Evolutionary conservation across 1,140 invertebrate species (phyloP), one percentile per base, ranked within the genome.

Genomic region (Steinernema feltiae): DNA sequence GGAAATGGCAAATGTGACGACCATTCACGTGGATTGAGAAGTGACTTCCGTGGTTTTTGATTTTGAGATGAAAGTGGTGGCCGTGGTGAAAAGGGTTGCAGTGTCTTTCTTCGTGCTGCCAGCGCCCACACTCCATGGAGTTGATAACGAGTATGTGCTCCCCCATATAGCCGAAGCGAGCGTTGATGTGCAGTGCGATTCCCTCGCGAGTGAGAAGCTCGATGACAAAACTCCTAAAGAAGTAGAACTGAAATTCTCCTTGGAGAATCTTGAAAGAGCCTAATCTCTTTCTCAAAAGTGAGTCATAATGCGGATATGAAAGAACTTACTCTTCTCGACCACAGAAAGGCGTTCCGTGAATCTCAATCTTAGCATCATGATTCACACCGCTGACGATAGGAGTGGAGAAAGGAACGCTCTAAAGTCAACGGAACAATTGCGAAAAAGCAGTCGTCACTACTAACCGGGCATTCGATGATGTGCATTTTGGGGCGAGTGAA

Each of bases 1-100:
- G 72, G 72, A 81, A 79, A 29, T 79, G 75, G 17, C 71, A 71
- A 17, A 79, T 32, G 35, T 79, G 78, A 30, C 70, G 72, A 0
- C 76, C 78, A 48, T 79, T 80, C 29, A 79, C 76, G 27, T 79
- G 76, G 30, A 79, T 79, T 30, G 78, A 74, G 69, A 81, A 79
- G 30, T 79, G 79, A 1, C 24, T 7, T 21, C 73, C 75, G 32
- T 79, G 79, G 72, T 78, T 80, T 30, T 79, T 76, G 71, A 79
- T 78, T 63, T 71, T 79, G 35, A 79, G 30, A 35, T 80, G 78
- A 32, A 79, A 79, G 18, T 81, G 76, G 3, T 32, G 35, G 24
- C 69, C 72, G 12, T 78, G 30, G 1, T 41, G 21, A 46, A 79
- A 53, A 15, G 31, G 74, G 69, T 78, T 78, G 30, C 53, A 73